These are phyloP conservation scores for Verasper variegatus DNA, from an alignment of 2,113 vertebrate genomes.

Conservation along the genomic window DNA sequence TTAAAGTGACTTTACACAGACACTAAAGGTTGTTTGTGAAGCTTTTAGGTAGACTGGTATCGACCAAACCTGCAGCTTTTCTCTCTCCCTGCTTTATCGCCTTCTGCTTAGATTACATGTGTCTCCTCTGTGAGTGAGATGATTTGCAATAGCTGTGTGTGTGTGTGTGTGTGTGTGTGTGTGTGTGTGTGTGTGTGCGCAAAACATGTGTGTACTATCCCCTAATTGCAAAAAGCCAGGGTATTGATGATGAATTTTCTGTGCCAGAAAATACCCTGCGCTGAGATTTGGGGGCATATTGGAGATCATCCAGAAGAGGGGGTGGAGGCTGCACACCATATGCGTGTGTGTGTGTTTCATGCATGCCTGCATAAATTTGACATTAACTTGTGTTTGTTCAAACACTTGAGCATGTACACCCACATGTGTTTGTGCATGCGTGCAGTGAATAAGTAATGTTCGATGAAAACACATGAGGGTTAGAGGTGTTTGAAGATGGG, in stretches of 20 bases:
- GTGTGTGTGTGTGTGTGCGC: slow-evolving; percentile 15
- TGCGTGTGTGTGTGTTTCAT: slow-evolving; percentile 28
- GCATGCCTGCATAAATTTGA: slow-evolving; percentile 38
- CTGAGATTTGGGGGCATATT: slow-evolving; percentile 49
- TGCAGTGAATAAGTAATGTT: slow-evolving; percentile 54
- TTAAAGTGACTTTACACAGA: slow-evolving; percentile 17
- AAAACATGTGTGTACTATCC: slow-evolving; percentile 15
- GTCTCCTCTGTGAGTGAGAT: slow-evolving; percentile 59
- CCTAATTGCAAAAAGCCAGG: slow-evolving; percentile 54
- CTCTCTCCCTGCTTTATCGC: background rate
- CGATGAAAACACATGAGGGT: slow-evolving; percentile 55
- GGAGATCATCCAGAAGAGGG: slow-evolving; percentile 52
- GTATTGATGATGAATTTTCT: slow-evolving; percentile 44
- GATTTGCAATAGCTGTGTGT: slow-evolving; percentile 47
- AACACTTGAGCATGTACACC: slow-evolving; percentile 39
- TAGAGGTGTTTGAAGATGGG: slow-evolving; percentile 42
- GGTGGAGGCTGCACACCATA: slow-evolving; percentile 54
- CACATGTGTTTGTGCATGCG: slow-evolving; percentile 37
- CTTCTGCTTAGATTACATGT: slow-evolving; percentile 52
- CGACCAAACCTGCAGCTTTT: background rate
- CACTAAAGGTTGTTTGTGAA: background rate
- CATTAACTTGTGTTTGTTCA: slow-evolving; percentile 57
- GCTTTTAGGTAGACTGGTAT: background rate
- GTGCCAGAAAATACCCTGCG: slow-evolving; percentile 52
- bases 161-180: slow-evolving; percentile 15